These are phyloP conservation scores for Eupithecia insigniata DNA, from an alignment of 2,888 invertebrate genomes.

Conservation along the genomic window DNA sequence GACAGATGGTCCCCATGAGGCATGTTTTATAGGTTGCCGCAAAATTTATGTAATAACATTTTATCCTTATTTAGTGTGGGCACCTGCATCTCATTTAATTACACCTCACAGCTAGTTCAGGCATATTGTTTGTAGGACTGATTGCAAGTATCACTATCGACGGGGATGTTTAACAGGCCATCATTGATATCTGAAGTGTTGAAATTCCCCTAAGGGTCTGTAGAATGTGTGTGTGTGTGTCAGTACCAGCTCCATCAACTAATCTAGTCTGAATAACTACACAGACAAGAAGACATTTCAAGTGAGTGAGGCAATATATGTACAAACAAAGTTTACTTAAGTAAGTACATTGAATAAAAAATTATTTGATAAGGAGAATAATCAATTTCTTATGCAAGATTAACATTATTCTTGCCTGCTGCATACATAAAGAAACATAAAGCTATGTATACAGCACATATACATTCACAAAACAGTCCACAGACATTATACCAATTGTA, in stretches of 20 bases:
- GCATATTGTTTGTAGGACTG: neutral
- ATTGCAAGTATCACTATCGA: neutral
- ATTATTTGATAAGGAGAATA: neutral
- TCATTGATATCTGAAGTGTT: neutral
- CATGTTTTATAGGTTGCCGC: too few species aligned
- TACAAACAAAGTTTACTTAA: too few species aligned
- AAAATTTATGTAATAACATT: too few species aligned
- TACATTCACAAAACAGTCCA: neutral
- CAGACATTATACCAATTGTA: constrained; percentile 25
- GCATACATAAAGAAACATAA: neutral
- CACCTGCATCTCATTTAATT: too few species aligned
- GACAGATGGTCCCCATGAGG: too few species aligned
- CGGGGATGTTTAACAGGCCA: neutral
- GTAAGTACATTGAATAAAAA: neutral
- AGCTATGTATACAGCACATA: neutral
- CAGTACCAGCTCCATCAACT: neutral
- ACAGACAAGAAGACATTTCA: too few species aligned
- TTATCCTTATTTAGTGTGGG: too few species aligned
- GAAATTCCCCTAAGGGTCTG: neutral
- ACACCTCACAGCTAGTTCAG: too few species aligned
- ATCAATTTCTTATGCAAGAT: constrained; percentile 9
- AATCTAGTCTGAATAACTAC: neutral
- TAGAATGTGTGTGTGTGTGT: neutral
- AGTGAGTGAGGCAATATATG: neutral
- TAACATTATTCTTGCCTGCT: neutral